Conservation (phyloP, 2,113 vertebrate genomes). For the Poeciliopsis prolifica region DNA sequence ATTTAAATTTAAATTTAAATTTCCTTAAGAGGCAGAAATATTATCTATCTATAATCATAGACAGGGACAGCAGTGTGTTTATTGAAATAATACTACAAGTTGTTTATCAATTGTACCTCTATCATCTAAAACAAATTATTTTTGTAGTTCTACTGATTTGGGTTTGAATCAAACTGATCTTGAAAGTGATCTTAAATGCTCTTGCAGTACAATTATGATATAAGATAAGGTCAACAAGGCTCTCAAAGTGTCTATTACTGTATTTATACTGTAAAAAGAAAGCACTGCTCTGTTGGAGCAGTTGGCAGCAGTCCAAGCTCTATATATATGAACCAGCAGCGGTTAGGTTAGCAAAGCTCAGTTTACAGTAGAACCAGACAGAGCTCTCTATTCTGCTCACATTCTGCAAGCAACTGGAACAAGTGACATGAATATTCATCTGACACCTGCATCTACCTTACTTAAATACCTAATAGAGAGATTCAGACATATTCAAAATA, state of each 20-base stretch:
- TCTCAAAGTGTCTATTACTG: conserved; percentile 5
- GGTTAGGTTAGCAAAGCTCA: conserved; percentile 42
- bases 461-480: neutral
- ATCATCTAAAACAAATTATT: neutral
- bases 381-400: conserved; percentile 23
- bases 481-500: neutral
- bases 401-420: conserved; percentile 34
- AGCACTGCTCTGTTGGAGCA: conserved; percentile 30
- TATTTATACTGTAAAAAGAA: conserved; percentile 46
- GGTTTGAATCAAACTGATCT: conserved; percentile 7
- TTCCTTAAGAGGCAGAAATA: neutral
- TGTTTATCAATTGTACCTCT: neutral
- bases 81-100: neutral
- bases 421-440: conserved; percentile 13
- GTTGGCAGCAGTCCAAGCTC: conserved; percentile 40
- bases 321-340: conserved; percentile 8
- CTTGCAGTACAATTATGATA: neutral
- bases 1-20: too few relatives aligned
- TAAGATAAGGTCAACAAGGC: neutral
- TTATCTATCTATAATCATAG: too few relatives aligned
- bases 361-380: conserved; percentile 22
- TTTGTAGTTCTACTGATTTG: neutral
- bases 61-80: neutral
- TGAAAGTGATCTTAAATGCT: conserved; percentile 6
- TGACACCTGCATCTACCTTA: conserved; percentile 19